A percentile compares a stretch with the other conserved stretches of the same genome.
Evolutionary conservation across 2,113 vertebrate species (phyloP).

Genomic region (Theristicus caerulescens): DNA sequence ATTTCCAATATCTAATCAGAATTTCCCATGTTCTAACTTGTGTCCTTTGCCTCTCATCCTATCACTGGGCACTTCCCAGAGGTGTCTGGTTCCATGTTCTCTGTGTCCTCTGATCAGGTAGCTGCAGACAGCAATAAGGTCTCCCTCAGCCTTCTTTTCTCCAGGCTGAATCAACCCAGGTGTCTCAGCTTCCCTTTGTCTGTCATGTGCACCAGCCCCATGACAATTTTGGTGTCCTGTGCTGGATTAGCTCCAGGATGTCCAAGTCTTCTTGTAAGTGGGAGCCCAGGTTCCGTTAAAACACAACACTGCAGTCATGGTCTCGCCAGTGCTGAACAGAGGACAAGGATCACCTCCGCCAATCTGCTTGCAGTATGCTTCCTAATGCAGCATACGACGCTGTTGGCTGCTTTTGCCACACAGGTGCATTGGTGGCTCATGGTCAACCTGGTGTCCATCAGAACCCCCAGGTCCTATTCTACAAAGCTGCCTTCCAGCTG

Average conservation of each 20-base stretch:
- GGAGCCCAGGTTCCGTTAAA: neutral
- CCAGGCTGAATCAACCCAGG: neutral
- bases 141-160: neutral
- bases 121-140: neutral
- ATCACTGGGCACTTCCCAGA: neutral
- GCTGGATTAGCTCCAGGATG: neutral
- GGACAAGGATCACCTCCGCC: neutral
- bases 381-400: fast-evolving
- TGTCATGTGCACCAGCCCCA: neutral
- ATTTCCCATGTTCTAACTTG: neutral
- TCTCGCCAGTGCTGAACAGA: neutral
- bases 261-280: neutral
- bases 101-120: neutral
- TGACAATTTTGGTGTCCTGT: no score
- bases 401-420: neutral
- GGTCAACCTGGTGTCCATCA: no score
- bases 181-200: neutral
- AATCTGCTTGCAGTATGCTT: neutral
- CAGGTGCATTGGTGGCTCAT: neutral
- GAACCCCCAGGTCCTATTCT: neutral
- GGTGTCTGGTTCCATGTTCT: neutral
- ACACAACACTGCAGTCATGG: neutral
- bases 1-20: neutral
- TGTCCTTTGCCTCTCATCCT: neutral
- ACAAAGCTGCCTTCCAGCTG: neutral